phyloP scores from a whole-genome alignment of 1,140 invertebrate genomes.

The Paralvinella palmiformis region DNA sequence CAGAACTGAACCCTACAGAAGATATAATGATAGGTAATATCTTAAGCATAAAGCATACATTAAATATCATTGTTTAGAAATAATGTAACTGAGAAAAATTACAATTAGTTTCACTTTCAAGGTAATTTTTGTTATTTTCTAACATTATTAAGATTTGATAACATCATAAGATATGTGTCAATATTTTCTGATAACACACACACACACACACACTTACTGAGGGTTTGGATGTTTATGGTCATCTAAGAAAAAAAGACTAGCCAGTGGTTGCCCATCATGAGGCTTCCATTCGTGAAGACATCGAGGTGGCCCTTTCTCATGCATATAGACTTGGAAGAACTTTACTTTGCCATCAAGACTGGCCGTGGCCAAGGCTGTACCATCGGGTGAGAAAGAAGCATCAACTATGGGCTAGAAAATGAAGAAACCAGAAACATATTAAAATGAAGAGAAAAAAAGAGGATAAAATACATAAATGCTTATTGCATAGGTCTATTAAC shows the following conservation, averaged over 20 bases:
- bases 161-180: too few relatives aligned
- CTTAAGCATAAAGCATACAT: too few relatives aligned
- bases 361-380: constrained; percentile 82
- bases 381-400: constrained; percentile 86
- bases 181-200: too few relatives aligned
- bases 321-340: constrained; percentile 73
- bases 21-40: too few relatives aligned
- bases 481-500: too few relatives aligned
- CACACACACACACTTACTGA: constrained; percentile 72
- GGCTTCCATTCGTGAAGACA: constrained; percentile 88
- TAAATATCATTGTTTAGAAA: too few relatives aligned
- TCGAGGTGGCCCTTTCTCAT: constrained; percentile 51
- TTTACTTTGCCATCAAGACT: constrained; percentile 80
- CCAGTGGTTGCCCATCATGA: constrained; percentile 76
- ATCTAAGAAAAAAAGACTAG: constrained; percentile 83
- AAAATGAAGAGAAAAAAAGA: neutral
- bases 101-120: too few relatives aligned
- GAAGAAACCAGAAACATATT: constrained; percentile 23
- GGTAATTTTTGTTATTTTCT: too few relatives aligned
- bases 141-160: too few relatives aligned
- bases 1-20: constrained; percentile 72
- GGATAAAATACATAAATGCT: too few relatives aligned
- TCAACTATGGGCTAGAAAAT: constrained; percentile 65
- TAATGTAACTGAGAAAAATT: too few relatives aligned
- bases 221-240: constrained; percentile 75